These are phyloP conservation scores for Athene cunicularia DNA, from an alignment of 2,113 vertebrate genomes.

Conservation along the genomic window DNA sequence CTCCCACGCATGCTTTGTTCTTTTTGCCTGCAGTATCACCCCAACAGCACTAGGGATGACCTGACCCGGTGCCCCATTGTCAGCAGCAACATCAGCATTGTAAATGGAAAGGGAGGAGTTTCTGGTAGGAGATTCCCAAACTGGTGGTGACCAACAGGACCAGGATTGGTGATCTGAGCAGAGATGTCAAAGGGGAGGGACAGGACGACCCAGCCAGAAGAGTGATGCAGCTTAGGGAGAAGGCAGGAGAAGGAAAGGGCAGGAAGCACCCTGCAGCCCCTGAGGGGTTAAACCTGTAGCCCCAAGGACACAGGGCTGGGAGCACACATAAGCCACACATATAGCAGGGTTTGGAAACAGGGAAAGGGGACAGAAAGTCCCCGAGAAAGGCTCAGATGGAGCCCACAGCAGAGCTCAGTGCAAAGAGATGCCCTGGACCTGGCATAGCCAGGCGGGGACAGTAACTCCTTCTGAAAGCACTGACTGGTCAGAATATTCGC, in stretches of 20 bases:
- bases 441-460: not conserved
- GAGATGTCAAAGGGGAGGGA: not conserved
- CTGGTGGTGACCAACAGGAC: not conserved
- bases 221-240: not conserved
- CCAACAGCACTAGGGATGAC: not conserved
- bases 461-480: not conserved
- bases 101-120: not conserved
- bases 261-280: not conserved
- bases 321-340: not conserved
- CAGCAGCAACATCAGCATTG: not conserved
- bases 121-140: not conserved
- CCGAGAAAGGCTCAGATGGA: not conserved
- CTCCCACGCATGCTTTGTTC: fast-evolving
- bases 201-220: not conserved
- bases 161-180: not conserved
- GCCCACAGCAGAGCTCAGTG: not conserved
- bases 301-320: not conserved
- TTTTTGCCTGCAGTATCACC: not conserved
- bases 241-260: not conserved
- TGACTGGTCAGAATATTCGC: not conserved
- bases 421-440: not conserved
- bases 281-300: not conserved
- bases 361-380: not conserved
- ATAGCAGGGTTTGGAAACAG: too few species aligned
- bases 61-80: not conserved